Evolutionary conservation across 1,140 invertebrate species (phyloP), one percentile per base, ranked within the genome.

Genomic region (Apis florea): DNA sequence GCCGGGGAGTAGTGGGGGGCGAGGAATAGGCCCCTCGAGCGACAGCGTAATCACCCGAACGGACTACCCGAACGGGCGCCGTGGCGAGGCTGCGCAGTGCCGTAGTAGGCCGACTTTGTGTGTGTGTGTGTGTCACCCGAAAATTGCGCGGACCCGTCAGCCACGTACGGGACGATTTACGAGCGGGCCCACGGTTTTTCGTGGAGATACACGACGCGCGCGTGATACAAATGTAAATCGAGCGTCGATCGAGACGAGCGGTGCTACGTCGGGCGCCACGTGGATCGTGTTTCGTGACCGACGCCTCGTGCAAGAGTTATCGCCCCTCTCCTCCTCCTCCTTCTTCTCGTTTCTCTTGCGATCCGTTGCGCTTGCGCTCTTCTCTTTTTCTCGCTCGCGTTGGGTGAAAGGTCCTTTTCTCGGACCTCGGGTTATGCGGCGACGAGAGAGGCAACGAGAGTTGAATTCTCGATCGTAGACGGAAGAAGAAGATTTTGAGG

Each of bases 31-130:
- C 83, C 89, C 92, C 91, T 82, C 83, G 87, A 91, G 92, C 92
- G 92, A 93, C 92, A 92, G 92, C 90, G 91, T 93, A 93, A 93
- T 93, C 92, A 93, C 89, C 91, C 87, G 91, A 87, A 92, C 91
- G 86, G 91, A 92, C 91, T 93, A 91, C 91, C 83, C n/a, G n/a
- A n/a, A 91, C 90, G 9, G n/a, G 69, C 58, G 59, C 24, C 59
- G 26, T 26, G 59, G 59, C 26, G 54, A 59, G 81, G 68, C n/a
- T 51, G 11, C 19, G 63, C 87, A 89, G 68, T 87, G 88, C 87
- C 85, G 85, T 87, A 83, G 79, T 58, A 75, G 61, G 24, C 31
- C 31, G 6, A 6, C 31, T n/a, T n/a, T n/a, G n/a, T n/a, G n/a
- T n/a, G 6, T 21, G 56, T 31, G 68, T 73, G 61, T 64, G 80